These are phyloP conservation scores for Campodea augens DNA, from an alignment of 1,140 invertebrate genomes.

Conservation along the genomic window DNA sequence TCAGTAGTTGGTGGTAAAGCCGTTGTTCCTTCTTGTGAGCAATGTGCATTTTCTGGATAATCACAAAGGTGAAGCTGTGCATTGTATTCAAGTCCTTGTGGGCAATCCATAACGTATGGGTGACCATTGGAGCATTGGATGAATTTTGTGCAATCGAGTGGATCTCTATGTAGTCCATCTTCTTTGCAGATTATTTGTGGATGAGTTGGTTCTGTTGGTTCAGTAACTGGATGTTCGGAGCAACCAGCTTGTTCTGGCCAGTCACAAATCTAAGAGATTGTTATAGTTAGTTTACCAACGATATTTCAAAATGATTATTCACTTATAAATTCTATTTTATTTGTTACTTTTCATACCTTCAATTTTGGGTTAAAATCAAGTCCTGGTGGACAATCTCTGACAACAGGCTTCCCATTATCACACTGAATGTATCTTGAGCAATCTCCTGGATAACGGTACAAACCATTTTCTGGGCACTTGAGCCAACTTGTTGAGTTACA, in stretches of 20 bases:
- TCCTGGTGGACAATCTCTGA: conserved; percentile 24
- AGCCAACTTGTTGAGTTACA: background rate
- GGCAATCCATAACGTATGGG: conserved; percentile 27
- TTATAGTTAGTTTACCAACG: too few relatives aligned
- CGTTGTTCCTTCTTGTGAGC: conserved; percentile 3
- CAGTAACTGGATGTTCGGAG: too few relatives aligned
- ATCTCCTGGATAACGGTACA: background rate
- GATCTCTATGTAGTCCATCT: conserved; percentile 22
- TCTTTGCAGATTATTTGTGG: background rate
- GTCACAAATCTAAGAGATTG: conserved; percentile 15
- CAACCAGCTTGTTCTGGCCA: conserved; percentile 12
- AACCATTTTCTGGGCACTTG: conserved; percentile 9
- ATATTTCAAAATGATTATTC: too few relatives aligned
- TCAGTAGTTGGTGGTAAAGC: background rate
- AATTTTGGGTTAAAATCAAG: conserved; percentile 28
- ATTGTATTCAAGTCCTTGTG: conserved; percentile 23
- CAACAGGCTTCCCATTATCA: conserved; percentile 18
- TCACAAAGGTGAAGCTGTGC: conserved; percentile 21
- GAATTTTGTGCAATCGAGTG: conserved; percentile 29
- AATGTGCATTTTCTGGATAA: conserved; percentile 17
- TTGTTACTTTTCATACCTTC: too few relatives aligned
- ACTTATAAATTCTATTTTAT: too few relatives aligned
- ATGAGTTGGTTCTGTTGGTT: background rate
- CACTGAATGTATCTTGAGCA: conserved; percentile 13
- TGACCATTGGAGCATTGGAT: conserved; percentile 31